phyloP scores from a whole-genome alignment of 2,888 invertebrate genomes.

The Drosophila siamana region DNA sequence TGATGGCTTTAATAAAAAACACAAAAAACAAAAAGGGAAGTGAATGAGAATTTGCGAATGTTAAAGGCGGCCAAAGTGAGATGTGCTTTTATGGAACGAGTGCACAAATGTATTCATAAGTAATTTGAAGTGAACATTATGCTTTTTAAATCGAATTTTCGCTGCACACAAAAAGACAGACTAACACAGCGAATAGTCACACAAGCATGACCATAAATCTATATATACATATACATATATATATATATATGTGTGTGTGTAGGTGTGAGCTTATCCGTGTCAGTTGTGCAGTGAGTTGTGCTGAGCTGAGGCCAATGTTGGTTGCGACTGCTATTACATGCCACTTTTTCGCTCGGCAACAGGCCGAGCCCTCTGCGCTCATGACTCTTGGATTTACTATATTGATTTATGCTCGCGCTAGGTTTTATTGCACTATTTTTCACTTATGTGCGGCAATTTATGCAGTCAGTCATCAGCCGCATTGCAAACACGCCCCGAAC shows the following conservation, averaged over 20 bases:
- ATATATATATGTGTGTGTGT: no score
- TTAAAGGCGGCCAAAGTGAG: neutral
- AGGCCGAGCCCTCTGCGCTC: neutral
- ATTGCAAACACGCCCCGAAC: conserved; percentile 7
- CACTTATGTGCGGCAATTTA: conserved; percentile 45
- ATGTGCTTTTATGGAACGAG: conserved; percentile 6
- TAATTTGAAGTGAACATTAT: conserved; percentile 35
- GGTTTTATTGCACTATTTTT: conserved; percentile 65
- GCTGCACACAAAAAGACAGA: neutral
- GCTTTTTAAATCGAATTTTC: conserved; percentile 55
- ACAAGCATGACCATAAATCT: neutral
- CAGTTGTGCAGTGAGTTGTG: conserved; percentile 32
- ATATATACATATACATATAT: no score
- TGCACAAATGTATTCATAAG: conserved; percentile 43
- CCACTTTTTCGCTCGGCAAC: conserved; percentile 20
- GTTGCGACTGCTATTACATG: conserved; percentile 35
- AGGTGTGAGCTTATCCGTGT: conserved; percentile 13
- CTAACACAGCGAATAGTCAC: neutral
- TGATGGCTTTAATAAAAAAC: conserved; percentile 14
- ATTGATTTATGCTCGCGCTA: conserved; percentile 71
- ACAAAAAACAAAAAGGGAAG: neutral
- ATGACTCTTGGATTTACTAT: conserved; percentile 27
- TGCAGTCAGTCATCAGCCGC: conserved; percentile 26
- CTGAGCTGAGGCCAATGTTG: conserved; percentile 26
- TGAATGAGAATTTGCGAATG: neutral